phyloP scores from a whole-genome alignment of 1,140 invertebrate species.

The Lasioglossum baleicum region DNA sequence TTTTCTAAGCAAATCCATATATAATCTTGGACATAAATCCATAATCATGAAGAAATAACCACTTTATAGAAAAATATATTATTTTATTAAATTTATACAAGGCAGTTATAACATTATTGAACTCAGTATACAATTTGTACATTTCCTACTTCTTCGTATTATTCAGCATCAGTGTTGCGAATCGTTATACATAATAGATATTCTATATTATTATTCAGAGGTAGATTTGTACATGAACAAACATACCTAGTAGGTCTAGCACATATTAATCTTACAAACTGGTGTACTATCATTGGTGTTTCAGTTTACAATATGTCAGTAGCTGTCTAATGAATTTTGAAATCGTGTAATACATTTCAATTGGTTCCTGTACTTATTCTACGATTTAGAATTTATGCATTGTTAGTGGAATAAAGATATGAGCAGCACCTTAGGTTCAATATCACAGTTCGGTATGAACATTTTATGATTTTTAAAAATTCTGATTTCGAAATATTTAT shows the following conservation, averaged over 20 bases:
- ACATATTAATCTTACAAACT: conserved; percentile 11
- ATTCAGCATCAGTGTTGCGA: conserved; percentile 35
- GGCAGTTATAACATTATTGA: conserved; percentile 53
- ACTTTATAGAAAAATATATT: conserved; percentile 48
- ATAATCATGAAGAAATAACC: no score
- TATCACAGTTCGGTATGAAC: conserved; percentile 47
- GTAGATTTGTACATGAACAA: conserved; percentile 28
- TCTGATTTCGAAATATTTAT: background rate
- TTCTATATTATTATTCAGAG: conserved; percentile 25
- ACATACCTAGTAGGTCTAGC: conserved; percentile 13
- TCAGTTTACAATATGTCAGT: conserved; percentile 10
- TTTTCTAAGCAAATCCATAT: no score
- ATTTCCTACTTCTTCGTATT: conserved; percentile 23
- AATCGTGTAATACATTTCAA: conserved; percentile 8
- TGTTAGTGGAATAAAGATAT: conserved; percentile 19
- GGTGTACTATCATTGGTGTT: conserved; percentile 12
- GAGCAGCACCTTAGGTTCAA: conserved; percentile 33
- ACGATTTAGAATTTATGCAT: conserved; percentile 28
- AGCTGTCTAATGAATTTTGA: conserved; percentile 9
- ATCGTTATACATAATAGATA: conserved; percentile 4
- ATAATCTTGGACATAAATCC: no score
- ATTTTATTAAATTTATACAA: conserved; percentile 52
- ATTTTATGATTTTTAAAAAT: background rate
- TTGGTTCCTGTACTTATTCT: conserved; percentile 38
- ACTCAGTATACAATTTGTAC: conserved; percentile 47